Evolutionary conservation across 37 sponge, comb jelly and placozoan genomes (phyloP).

Genomic region (Chondrilla cf. caribensis): DNA sequence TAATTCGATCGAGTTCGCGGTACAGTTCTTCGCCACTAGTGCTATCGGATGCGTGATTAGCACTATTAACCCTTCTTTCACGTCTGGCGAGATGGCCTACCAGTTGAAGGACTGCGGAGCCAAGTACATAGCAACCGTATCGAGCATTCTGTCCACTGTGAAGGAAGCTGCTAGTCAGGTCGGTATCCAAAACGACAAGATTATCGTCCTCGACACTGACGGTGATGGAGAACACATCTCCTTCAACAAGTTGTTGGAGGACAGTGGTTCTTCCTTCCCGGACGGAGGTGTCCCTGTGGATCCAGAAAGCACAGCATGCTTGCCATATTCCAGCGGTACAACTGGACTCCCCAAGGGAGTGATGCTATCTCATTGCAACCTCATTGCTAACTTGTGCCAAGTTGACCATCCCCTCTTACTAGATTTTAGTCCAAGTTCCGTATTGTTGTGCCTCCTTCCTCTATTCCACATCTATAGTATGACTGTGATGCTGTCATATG

Average conservation of each 20-base stretch:
- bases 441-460: conserved; percentile 55
- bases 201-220: conserved; percentile 46
- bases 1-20: conserved; percentile 47
- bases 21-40: conserved; percentile 50
- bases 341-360: conserved; percentile 95
- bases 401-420: conserved; percentile 38
- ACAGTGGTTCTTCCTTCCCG: conserved; percentile 52
- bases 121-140: conserved; percentile 53
- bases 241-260: conserved; percentile 29
- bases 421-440: background rate
- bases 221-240: conserved; percentile 12
- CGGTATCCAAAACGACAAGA: conserved; percentile 1
- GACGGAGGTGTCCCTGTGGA: conserved; percentile 17
- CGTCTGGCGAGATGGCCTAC: conserved; percentile 56
- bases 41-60: conserved; percentile 74
- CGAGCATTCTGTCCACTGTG: conserved; percentile 45
- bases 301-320: conserved; percentile 42
- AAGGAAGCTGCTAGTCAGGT: conserved; percentile 33
- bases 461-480: conserved; percentile 87
- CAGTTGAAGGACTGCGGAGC: conserved; percentile 66
- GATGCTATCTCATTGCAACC: conserved; percentile 73
- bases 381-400: conserved; percentile 57
- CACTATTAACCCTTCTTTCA: conserved; percentile 72
- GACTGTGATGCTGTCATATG: conserved; percentile 39
- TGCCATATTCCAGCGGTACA: conserved; percentile 91